Conservation (phyloP, 2,797 vertebrate species). For the Myotis vivesi region DNA sequence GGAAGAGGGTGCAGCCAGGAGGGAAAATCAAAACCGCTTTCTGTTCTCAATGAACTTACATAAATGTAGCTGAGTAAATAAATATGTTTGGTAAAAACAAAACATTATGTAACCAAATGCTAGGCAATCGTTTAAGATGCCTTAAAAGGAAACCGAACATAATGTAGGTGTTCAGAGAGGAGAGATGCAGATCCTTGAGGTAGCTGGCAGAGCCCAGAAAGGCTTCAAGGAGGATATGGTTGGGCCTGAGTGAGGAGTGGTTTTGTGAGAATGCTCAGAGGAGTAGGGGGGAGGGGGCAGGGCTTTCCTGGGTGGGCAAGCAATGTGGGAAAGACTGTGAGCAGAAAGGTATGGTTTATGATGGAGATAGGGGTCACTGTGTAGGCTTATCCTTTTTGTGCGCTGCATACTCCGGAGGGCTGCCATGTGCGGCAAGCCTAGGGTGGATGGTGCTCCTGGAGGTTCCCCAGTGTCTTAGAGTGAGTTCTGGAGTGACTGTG, state of each 20-base stretch:
- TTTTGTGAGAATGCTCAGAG: neutral
- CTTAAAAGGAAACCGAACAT: neutral
- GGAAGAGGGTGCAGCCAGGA: neutral
- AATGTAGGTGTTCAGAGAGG: neutral
- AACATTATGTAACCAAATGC: neutral
- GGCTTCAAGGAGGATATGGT: neutral
- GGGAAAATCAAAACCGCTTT: neutral
- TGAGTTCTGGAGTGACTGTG: neutral
- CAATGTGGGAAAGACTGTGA: neutral
- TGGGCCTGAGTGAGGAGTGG: neutral
- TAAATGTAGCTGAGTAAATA: neutral
- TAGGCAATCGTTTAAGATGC: neutral
- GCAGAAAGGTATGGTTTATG: neutral
- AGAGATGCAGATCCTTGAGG: neutral
- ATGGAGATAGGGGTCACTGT: neutral
- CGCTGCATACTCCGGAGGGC: neutral
- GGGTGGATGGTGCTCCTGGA: neutral
- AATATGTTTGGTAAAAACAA: neutral
- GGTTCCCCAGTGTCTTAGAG: neutral
- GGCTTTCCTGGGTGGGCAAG: neutral
- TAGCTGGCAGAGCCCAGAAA: neutral
- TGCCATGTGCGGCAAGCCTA: fast-evolving
- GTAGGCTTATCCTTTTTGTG: neutral
- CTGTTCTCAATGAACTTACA: neutral
- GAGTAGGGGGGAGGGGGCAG: neutral